Conservation (phyloP, 2,888 invertebrate species). For the Leptothorax acervorum region DNA sequence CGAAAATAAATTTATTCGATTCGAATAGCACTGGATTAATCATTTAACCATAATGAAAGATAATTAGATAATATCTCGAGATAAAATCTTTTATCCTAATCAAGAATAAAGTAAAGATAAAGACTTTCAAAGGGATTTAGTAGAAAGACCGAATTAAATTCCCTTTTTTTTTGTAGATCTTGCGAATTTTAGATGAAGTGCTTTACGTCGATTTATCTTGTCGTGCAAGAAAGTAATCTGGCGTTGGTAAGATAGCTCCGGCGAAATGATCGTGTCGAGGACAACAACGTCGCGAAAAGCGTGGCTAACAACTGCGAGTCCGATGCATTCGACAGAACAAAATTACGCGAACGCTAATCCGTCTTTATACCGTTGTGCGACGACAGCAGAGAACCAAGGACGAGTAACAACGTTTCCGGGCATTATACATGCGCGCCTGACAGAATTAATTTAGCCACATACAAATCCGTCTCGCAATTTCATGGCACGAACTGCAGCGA, state of each 20-base stretch:
- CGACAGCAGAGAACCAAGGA: slow-evolving; percentile 36
- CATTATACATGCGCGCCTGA: slow-evolving; percentile 51
- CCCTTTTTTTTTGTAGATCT: not conserved
- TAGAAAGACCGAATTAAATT: not conserved
- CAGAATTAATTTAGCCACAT: slow-evolving; percentile 51
- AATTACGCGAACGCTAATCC: slow-evolving; percentile 55
- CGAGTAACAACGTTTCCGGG: slow-evolving; percentile 36
- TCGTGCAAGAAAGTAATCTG: slow-evolving; percentile 23
- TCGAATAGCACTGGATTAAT: not conserved
- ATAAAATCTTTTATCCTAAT: not conserved
- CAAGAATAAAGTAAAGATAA: not conserved
- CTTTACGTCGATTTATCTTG: not conserved
- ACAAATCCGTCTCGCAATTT: slow-evolving; percentile 53
- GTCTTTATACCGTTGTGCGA: slow-evolving; percentile 48
- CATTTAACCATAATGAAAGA: not conserved
- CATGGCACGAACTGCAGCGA: slow-evolving; percentile 36
- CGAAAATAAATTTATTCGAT: not conserved
- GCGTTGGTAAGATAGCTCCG: not conserved
- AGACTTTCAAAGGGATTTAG: not conserved
- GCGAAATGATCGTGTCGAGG: slow-evolving; percentile 2
- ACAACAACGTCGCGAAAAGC: not conserved
- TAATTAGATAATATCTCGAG: not conserved
- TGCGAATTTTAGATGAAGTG: slow-evolving; percentile 21
- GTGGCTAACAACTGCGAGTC: not conserved
- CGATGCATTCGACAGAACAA: slow-evolving; percentile 30